phyloP scores from a whole-genome alignment of 1,140 invertebrate species.

The Cydia strobilella region DNA sequence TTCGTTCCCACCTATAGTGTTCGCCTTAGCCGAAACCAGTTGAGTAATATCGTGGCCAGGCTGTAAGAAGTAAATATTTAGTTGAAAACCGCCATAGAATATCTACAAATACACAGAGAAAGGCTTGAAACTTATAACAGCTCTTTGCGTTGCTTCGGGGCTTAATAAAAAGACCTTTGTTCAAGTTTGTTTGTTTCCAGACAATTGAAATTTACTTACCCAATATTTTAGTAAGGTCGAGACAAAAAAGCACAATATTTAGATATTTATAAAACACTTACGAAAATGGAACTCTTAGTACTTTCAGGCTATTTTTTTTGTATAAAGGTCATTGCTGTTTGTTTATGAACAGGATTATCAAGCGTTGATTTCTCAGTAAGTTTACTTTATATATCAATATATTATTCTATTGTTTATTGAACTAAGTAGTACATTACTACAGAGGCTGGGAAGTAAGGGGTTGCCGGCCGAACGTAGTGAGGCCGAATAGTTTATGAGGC shows the following conservation, averaged over 20 bases:
- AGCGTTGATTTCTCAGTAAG: no score
- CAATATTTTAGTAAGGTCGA: background rate
- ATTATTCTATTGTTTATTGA: no score
- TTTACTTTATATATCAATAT: no score
- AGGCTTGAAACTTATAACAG: constrained; percentile 4
- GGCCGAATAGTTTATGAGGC: no score
- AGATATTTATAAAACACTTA: constrained; percentile 14
- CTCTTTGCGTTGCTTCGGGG: background rate
- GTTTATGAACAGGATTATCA: no score
- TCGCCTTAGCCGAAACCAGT: no score
- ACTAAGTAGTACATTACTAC: no score
- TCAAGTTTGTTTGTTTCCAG: constrained; percentile 17
- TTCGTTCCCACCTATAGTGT: no score
- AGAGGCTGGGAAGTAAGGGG: no score
- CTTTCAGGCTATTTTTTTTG: background rate
- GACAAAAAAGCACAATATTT: constrained; percentile 5
- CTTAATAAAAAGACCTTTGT: background rate
- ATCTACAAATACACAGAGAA: background rate
- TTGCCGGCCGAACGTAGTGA: no score
- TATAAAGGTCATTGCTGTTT: no score
- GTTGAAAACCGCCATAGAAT: background rate
- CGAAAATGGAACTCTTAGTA: background rate
- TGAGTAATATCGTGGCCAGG: no score
- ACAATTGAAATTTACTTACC: background rate
- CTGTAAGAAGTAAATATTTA: background rate